Evolutionary conservation across 2,888 invertebrate genomes (phyloP).

Genomic region (Linyphia triangularis): DNA sequence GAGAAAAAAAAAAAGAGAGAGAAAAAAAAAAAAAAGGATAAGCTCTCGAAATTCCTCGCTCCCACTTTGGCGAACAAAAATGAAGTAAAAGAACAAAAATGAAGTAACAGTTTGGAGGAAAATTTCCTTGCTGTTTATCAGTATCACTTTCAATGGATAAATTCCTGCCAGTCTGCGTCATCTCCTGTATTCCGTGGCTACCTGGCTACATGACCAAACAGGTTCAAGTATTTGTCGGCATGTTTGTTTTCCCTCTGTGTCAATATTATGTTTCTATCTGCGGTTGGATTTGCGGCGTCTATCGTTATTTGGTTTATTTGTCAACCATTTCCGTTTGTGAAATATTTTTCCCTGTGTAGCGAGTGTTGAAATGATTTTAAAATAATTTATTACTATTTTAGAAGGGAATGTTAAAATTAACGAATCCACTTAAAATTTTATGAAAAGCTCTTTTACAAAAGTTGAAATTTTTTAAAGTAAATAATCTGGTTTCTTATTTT

Average conservation of each 20-base stretch:
- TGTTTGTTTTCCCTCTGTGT: slow-evolving; percentile 1
- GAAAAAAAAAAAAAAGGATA: slow-evolving; percentile 31
- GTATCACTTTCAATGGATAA: slow-evolving; percentile 8
- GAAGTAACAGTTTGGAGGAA: background rate
- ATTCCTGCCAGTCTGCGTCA: slow-evolving; percentile 11
- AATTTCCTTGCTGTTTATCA: background rate
- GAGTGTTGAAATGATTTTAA: too few relatives aligned
- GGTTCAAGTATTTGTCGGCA: background rate
- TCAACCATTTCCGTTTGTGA: background rate
- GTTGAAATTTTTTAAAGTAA: too few relatives aligned
- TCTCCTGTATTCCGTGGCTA: slow-evolving; percentile 21
- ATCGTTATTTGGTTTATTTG: background rate
- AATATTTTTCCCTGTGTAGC: too few relatives aligned
- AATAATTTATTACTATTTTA: too few relatives aligned
- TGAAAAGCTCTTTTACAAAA: too few relatives aligned
- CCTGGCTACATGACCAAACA: slow-evolving; percentile 8
- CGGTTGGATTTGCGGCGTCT: background rate
- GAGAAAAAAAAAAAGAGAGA: too few relatives aligned
- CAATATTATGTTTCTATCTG: background rate
- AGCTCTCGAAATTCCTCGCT: slow-evolving; percentile 41
- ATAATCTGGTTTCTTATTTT: too few relatives aligned
- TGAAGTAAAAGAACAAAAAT: slow-evolving; percentile 17
- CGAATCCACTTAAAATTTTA: too few relatives aligned
- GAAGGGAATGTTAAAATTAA: too few relatives aligned
- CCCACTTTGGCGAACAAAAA: slow-evolving; percentile 1